phyloP scores from a whole-genome alignment of 1,140 invertebrate species.

The Bombus sylvicola region DNA sequence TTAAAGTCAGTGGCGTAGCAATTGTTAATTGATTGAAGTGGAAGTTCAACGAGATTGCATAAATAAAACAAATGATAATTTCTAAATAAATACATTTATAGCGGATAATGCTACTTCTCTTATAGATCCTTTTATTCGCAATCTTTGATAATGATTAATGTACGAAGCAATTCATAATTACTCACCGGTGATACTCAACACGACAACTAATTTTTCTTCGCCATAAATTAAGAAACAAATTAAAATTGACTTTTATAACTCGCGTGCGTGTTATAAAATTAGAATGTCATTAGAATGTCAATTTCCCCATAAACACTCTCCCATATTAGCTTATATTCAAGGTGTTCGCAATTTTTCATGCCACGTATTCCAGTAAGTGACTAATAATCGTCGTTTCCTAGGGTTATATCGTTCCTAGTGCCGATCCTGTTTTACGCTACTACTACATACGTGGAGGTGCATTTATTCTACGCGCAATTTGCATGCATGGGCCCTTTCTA shows the following conservation, averaged over 20 bases:
- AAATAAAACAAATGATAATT: not conserved
- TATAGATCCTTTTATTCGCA: not conserved
- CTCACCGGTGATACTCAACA: too few relatives aligned
- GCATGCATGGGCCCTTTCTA: constrained; percentile 35
- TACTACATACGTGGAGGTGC: constrained; percentile 2
- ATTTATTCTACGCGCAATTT: constrained; percentile 46
- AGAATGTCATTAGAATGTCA: too few relatives aligned
- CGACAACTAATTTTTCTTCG: not conserved
- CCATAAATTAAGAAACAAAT: not conserved
- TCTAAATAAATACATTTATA: too few relatives aligned
- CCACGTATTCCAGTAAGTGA: not conserved
- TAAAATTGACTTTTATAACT: not conserved
- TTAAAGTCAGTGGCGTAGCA: constrained; percentile 17
- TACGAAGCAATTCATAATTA: too few relatives aligned
- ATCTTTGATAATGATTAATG: too few relatives aligned
- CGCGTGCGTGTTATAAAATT: too few relatives aligned
- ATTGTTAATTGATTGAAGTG: not conserved
- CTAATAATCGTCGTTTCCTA: constrained; percentile 34
- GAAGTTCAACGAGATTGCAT: not conserved
- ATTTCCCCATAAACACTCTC: too few relatives aligned
- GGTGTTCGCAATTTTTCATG: not conserved
- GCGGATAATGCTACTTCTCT: not conserved
- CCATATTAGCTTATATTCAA: not conserved
- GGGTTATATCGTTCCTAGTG: not conserved
- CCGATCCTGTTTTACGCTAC: constrained; percentile 24